Evolutionary conservation across 2,113 vertebrate species (phyloP).

Genomic region (Blennius ocellaris): DNA sequence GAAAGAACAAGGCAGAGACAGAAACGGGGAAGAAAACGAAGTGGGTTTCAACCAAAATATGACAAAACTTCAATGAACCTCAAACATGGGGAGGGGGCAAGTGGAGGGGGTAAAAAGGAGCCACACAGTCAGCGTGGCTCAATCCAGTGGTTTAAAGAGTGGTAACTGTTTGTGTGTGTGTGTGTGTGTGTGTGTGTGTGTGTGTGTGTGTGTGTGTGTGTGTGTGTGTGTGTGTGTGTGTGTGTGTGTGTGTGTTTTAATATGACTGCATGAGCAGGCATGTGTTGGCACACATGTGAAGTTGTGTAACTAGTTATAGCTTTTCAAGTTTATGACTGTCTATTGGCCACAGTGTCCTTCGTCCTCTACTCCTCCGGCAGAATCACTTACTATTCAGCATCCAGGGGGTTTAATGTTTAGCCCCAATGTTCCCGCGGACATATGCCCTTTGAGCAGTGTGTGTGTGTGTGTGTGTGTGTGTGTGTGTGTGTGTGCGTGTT

Average conservation of each 20-base stretch:
- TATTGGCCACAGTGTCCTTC: constrained; percentile 39
- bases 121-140: constrained; percentile 43
- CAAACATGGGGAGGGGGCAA: constrained; percentile 61
- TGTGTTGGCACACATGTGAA: constrained; percentile 42
- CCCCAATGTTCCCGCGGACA: constrained; percentile 67
- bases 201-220: constrained; percentile 2
- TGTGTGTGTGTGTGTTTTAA: background rate
- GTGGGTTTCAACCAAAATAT: constrained; percentile 77
- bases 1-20: constrained; percentile 69
- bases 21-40: constrained; percentile 64
- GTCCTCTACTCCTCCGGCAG: constrained; percentile 52
- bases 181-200: constrained; percentile 9
- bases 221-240: constrained; percentile 14
- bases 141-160: constrained; percentile 63
- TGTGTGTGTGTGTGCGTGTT: constrained; percentile 48
- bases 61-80: constrained; percentile 77
- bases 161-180: constrained; percentile 25
- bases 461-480: constrained; percentile 46
- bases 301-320: constrained; percentile 65
- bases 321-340: constrained; percentile 59
- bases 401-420: constrained; percentile 81
- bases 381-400: constrained; percentile 54
- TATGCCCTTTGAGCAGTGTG: constrained; percentile 77
- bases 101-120: constrained; percentile 33
- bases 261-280: too few species aligned